phyloP scores from a whole-genome alignment of 2,797 vertebrate genomes.

The Pogoniulus pusillus region DNA sequence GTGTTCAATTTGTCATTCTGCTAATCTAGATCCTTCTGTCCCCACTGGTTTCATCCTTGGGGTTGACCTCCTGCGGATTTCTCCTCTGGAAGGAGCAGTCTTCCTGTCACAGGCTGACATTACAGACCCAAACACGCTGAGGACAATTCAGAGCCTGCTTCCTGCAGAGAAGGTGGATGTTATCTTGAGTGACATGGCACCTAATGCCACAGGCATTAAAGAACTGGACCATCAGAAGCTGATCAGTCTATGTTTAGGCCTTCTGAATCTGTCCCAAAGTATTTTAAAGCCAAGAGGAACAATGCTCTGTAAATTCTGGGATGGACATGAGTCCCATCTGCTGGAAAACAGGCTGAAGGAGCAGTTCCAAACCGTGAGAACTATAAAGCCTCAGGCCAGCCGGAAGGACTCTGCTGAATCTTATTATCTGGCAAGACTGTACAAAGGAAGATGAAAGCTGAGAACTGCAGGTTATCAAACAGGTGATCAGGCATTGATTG shows the following conservation, averaged over 20 bases:
- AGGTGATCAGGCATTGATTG: neutral
- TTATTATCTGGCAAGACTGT: constrained; percentile 85
- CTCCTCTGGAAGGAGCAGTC: constrained; percentile 86
- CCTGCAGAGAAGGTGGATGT: constrained; percentile 82
- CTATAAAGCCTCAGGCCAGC: constrained; percentile 89
- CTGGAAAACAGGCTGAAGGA: constrained; percentile 80
- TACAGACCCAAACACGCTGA: constrained; percentile 74
- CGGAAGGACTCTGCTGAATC: constrained; percentile 90
- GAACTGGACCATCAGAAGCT: constrained; percentile 91
- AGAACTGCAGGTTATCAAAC: neutral
- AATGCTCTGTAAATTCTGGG: constrained; percentile 93
- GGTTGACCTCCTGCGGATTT: constrained; percentile 85
- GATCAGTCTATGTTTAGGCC: constrained; percentile 80
- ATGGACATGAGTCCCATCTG: constrained; percentile 77
- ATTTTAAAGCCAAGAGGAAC: constrained; percentile 82
- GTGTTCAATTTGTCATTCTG: neutral
- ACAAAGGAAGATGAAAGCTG: constrained; percentile 59
- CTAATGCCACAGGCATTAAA: constrained; percentile 88
- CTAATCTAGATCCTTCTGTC: constrained; percentile 74
- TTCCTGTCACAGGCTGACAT: constrained; percentile 85
- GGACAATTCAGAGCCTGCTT: constrained; percentile 80
- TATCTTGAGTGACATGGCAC: constrained; percentile 95
- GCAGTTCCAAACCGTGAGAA: constrained; percentile 80
- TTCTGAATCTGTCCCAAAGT: constrained; percentile 79
- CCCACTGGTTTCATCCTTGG: constrained; percentile 87